phyloP scores from a whole-genome alignment of 2,888 invertebrate genomes.

The Drosophila prostipennis region DNA sequence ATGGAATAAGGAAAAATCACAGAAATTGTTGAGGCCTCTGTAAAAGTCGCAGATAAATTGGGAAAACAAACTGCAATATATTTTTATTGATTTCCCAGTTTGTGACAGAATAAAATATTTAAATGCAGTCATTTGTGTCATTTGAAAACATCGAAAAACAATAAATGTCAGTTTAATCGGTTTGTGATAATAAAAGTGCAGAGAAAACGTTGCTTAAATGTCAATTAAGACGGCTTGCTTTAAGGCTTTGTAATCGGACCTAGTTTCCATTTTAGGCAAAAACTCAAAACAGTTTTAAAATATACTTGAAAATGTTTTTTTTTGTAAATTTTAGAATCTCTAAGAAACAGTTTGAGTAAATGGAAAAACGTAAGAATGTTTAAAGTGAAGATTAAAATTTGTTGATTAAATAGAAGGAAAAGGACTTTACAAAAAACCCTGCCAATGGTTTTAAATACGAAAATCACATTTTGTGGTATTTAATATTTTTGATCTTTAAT shows the following conservation, averaged over 20 bases:
- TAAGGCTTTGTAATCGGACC: background rate
- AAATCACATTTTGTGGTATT: no score
- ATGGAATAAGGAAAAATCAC: background rate
- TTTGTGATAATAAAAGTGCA: conserved; percentile 8
- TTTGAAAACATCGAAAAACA: background rate
- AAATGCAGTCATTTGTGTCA: conserved; percentile 13
- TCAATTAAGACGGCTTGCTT: background rate
- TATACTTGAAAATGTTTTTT: no score
- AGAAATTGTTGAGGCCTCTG: background rate
- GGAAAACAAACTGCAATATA: background rate
- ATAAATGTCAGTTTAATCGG: conserved; percentile 8
- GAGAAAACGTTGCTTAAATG: background rate
- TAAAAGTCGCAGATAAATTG: background rate
- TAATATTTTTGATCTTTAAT: no score
- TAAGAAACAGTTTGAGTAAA: background rate
- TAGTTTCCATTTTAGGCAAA: background rate
- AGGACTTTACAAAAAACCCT: no score
- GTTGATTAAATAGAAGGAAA: no score
- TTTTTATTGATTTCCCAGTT: conserved; percentile 10
- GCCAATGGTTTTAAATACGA: no score
- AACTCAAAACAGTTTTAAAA: background rate
- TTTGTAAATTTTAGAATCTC: background rate
- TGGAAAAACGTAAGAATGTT: no score
- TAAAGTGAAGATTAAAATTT: background rate
- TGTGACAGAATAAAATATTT: conserved; percentile 18